These are phyloP conservation scores for Empis stercorea DNA, from an alignment of 2,888 invertebrate species.

Conservation along the genomic window DNA sequence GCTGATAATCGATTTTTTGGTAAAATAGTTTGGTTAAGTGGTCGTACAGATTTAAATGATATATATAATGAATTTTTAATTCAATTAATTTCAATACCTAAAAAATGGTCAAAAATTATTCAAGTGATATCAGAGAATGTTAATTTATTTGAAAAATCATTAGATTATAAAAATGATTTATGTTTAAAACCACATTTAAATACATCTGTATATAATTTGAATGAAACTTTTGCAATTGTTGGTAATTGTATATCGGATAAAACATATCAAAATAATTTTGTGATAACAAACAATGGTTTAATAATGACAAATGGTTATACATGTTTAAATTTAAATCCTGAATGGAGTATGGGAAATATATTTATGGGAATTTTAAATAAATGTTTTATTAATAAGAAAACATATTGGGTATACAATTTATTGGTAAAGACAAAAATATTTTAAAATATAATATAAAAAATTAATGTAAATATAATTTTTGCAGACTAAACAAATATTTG, in stretches of 20 bases:
- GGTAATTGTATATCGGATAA: slow-evolving; percentile 27
- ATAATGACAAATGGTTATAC: slow-evolving; percentile 81
- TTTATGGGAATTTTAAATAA: slow-evolving; percentile 28
- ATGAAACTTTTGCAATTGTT: slow-evolving; percentile 23
- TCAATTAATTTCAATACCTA: slow-evolving; percentile 18
- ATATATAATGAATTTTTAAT: slow-evolving; percentile 25
- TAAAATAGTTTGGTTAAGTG: slow-evolving; percentile 45
- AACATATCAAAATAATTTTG: slow-evolving; percentile 49
- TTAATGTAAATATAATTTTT: slow-evolving; percentile 2
- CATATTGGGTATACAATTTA: slow-evolving; percentile 31
- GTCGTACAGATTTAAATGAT: slow-evolving; percentile 23
- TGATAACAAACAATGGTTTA: slow-evolving; percentile 48
- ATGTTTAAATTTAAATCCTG: slow-evolving; percentile 51
- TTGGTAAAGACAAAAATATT: slow-evolving; percentile 19
- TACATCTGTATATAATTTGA: slow-evolving; percentile 8
- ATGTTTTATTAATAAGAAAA: slow-evolving; percentile 24
- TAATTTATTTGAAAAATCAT: slow-evolving; percentile 19
- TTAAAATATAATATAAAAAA: too few relatives aligned
- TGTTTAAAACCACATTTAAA: slow-evolving; percentile 24
- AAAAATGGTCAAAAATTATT: slow-evolving; percentile 25
- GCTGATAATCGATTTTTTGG: slow-evolving; percentile 79
- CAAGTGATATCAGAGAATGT: slow-evolving; percentile 22
- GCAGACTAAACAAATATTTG: slow-evolving; percentile 31
- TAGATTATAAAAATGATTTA: slow-evolving; percentile 26
- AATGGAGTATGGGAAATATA: too few relatives aligned